These are phyloP conservation scores for Samia ricini DNA, from an alignment of 1,140 invertebrate species.

Conservation along the genomic window DNA sequence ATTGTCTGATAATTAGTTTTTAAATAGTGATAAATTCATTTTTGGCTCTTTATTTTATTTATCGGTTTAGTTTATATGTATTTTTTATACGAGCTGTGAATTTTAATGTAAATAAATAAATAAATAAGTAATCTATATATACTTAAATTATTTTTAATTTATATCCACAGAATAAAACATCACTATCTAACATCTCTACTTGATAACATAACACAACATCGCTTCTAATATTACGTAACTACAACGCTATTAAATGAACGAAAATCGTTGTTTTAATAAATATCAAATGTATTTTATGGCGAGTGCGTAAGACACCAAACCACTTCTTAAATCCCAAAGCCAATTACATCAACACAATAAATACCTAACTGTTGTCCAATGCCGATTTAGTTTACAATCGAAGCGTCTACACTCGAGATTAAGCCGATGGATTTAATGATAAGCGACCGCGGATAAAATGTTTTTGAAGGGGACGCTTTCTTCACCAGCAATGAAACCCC, in stretches of 20 bases:
- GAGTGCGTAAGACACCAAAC: constrained; percentile 8
- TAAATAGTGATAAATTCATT: too few relatives aligned
- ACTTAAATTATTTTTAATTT: too few relatives aligned
- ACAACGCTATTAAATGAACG: neutral
- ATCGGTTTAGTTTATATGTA: too few relatives aligned
- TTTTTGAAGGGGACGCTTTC: too few relatives aligned
- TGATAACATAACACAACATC: neutral
- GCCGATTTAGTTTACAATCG: constrained; percentile 15
- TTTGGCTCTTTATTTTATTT: too few relatives aligned
- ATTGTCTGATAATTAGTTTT: too few relatives aligned
- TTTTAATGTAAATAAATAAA: too few relatives aligned
- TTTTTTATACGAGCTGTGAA: too few relatives aligned
- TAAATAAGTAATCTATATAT: too few relatives aligned
- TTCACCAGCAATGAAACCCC: too few relatives aligned
- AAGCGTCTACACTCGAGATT: neutral
- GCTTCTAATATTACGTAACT: neutral
- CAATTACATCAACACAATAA: constrained; percentile 16
- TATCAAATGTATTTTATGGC: constrained; percentile 7
- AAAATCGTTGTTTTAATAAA: constrained; percentile 7
- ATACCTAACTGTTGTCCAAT: constrained; percentile 16
- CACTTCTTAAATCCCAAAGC: constrained; percentile 14
- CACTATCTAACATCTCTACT: neutral
- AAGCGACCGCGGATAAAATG: neutral
- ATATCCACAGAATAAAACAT: too few relatives aligned
- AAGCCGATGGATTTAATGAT: neutral